Conservation (phyloP, 92 coral and sea anemone species). For the Plumapathes pennacea region DNA sequence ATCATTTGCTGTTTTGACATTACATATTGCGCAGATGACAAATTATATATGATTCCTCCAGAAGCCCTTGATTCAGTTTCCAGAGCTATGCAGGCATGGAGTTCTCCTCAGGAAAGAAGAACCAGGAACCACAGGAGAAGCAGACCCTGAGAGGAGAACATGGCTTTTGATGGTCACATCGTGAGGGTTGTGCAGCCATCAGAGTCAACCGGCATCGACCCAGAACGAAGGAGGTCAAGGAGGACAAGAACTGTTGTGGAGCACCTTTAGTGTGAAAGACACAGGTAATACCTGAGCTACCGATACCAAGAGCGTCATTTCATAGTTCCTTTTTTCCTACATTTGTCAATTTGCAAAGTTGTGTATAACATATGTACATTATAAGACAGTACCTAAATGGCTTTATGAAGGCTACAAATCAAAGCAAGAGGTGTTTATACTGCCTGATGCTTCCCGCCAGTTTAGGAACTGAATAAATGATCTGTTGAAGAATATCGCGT, state of each 20-base stretch:
- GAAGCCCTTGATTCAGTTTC: background rate
- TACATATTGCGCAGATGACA: constrained; percentile 7
- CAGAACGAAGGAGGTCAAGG: background rate
- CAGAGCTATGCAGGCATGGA: constrained; percentile 11
- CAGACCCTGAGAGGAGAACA: constrained; percentile 15
- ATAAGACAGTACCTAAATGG: no score
- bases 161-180: constrained; percentile 13
- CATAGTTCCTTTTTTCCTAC: no score
- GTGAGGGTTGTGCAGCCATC: constrained; percentile 9
- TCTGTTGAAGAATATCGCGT: no score
- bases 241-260: constrained; percentile 3
- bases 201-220: background rate
- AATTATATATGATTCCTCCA: constrained; percentile 3
- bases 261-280: constrained; percentile 4
- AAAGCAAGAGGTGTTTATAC: no score
- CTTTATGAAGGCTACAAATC: no score
- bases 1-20: constrained; percentile 7
- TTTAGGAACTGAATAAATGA: no score
- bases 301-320: background rate
- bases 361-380: no score
- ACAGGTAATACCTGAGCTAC: no score
- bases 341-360: no score
- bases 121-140: no score
- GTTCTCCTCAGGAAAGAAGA: background rate
- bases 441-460: no score